Percentiles rank a stretch among this genome's conserved stretches.
Evolutionary conservation across 2,113 vertebrate species (phyloP).

Genomic region (Dasyprocta punctata): DNA sequence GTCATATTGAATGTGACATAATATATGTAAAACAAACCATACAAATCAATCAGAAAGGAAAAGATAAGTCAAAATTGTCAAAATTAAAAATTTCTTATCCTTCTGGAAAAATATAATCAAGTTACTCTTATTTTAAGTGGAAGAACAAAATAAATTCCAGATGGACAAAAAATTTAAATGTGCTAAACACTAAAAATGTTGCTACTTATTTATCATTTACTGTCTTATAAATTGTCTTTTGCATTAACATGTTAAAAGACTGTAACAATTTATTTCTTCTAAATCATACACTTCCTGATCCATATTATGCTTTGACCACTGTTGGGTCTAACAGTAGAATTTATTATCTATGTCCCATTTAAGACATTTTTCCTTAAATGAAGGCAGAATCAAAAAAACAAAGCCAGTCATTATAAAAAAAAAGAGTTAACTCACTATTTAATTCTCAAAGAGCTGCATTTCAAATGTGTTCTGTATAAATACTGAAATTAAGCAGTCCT

Average conservation of each 20-base stretch:
- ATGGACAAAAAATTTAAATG: neutral
- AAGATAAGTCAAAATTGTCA: neutral
- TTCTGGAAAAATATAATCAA: neutral
- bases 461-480: neutral
- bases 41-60: neutral
- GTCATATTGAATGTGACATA: neutral
- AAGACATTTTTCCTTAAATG: neutral
- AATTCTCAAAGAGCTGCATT: neutral
- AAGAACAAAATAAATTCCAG: constrained; percentile 1
- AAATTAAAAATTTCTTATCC: neutral
- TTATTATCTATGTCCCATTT: neutral
- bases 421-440: neutral
- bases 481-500: neutral
- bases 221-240: neutral
- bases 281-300: neutral
- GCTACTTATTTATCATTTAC: neutral
- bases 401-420: neutral
- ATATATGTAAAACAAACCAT: neutral
- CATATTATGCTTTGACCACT: neutral
- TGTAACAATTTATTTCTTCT: neutral
- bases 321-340: neutral
- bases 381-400: neutral
- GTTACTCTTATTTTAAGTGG: neutral
- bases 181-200: neutral
- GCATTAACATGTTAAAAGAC: neutral